Percentiles rank a stretch among this genome's conserved stretches.
Evolutionary conservation across 1,140 invertebrate species (phyloP).

Genomic region (Hypsibius dujardini): DNA sequence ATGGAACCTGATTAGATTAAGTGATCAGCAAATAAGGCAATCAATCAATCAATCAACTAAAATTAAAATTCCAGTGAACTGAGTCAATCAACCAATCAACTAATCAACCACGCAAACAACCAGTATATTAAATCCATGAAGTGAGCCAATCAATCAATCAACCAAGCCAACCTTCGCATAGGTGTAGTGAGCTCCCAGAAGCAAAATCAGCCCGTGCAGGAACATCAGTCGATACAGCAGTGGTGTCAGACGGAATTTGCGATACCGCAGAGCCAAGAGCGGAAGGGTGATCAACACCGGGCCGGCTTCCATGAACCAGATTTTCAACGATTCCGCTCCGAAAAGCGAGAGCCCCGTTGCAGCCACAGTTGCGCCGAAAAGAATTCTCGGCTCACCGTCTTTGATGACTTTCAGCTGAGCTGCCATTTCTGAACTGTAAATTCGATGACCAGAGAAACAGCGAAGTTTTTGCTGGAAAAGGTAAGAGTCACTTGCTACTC

Average conservation of each 20-base stretch:
- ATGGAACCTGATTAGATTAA: background rate
- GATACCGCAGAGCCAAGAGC: background rate
- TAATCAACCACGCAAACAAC: too few relatives aligned
- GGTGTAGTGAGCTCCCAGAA: background rate
- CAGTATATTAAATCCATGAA: too few relatives aligned
- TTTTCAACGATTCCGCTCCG: background rate
- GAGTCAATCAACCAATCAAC: too few relatives aligned
- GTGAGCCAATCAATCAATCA: too few relatives aligned
- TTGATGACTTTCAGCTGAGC: too few relatives aligned
- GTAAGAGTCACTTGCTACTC: too few relatives aligned
- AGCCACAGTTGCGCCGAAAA: background rate
- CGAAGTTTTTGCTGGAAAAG: too few relatives aligned
- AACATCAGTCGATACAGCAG: slow-evolving; percentile 6
- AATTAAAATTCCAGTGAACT: too few relatives aligned
- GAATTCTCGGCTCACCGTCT: background rate
- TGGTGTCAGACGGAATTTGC: slow-evolving; percentile 9
- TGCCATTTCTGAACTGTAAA: too few relatives aligned
- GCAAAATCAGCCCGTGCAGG: background rate
- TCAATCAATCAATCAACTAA: too few relatives aligned
- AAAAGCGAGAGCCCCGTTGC: background rate
- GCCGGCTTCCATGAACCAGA: background rate
- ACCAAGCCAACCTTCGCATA: background rate
- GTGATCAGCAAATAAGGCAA: too few relatives aligned
- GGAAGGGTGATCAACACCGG: slow-evolving; percentile 3
- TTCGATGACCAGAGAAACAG: too few relatives aligned